These are phyloP conservation scores for Gavialis gangeticus DNA, from an alignment of 2,113 vertebrate genomes.

Conservation along the genomic window DNA sequence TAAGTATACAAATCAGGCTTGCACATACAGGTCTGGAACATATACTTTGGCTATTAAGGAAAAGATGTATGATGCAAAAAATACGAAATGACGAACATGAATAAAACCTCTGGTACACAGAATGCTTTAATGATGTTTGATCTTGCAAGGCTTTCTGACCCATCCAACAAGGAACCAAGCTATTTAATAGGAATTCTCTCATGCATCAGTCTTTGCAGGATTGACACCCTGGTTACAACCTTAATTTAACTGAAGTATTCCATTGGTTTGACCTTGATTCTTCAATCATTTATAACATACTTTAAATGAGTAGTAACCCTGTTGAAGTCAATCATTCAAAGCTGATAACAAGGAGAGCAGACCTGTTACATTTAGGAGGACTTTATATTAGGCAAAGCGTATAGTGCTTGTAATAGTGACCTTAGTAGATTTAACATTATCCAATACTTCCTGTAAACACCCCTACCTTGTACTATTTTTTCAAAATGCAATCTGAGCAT, in stretches of 20 bases:
- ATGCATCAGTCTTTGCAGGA: neutral
- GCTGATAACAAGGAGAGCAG: neutral
- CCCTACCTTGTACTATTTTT: no score
- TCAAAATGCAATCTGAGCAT: no score
- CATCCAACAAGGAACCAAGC: neutral
- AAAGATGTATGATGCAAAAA: neutral
- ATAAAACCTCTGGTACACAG: no score
- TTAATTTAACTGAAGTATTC: neutral
- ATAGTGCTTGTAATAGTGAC: no score
- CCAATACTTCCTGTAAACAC: no score
- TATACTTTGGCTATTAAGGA: neutral
- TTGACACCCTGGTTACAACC: neutral
- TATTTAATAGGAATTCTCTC: neutral
- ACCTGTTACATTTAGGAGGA: no score
- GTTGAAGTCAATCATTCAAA: neutral
- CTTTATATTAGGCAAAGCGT: no score
- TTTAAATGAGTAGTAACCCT: neutral
- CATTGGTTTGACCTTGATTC: neutral
- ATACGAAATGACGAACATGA: no score
- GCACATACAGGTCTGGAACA: neutral
- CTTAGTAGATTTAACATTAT: no score
- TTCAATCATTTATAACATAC: neutral
- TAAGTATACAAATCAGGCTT: slow-evolving; percentile 55
- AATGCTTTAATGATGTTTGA: neutral
- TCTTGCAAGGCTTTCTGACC: neutral